phyloP scores from a whole-genome alignment of 92 coral and sea anemone species.

The Phenganax subtilis region DNA sequence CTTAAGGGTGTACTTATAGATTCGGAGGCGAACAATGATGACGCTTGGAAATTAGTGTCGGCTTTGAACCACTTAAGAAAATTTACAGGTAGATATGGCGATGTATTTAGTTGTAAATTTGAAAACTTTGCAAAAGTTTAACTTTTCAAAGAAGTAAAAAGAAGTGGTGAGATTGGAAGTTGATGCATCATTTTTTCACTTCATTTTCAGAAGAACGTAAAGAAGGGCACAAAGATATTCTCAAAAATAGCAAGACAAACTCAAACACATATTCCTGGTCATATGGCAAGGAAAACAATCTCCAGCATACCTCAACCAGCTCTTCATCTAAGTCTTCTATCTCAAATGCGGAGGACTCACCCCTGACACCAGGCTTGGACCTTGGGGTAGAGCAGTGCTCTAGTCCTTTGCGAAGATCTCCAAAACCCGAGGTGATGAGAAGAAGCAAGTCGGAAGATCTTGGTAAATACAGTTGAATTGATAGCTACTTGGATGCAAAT shows the following conservation, averaged over 20 bases:
- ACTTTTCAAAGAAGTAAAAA: too few relatives aligned
- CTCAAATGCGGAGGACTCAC: slow-evolving; percentile 65
- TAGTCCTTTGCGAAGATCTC: background rate
- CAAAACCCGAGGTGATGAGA: slow-evolving; percentile 15
- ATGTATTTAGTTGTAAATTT: background rate
- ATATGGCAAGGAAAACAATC: slow-evolving; percentile 58
- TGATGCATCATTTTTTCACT: background rate
- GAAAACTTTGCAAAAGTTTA: background rate
- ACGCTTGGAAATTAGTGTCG: slow-evolving; percentile 59
- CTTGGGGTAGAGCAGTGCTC: slow-evolving; percentile 8
- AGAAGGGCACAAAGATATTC: slow-evolving; percentile 85
- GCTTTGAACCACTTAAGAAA: slow-evolving; percentile 83
- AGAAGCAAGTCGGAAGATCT: slow-evolving; percentile 37
- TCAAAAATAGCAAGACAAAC: slow-evolving; percentile 44
- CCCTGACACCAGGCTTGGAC: slow-evolving; percentile 79
- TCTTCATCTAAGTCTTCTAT: slow-evolving; percentile 80
- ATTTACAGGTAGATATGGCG: slow-evolving; percentile 61
- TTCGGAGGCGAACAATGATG: slow-evolving; percentile 65
- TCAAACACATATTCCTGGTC: slow-evolving; percentile 69
- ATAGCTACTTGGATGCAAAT: background rate
- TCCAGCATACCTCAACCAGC: slow-evolving; percentile 60
- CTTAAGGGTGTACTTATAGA: slow-evolving; percentile 62
- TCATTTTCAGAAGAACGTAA: slow-evolving; percentile 69
- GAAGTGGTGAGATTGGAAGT: too few relatives aligned
- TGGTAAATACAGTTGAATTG: background rate